Evolutionary conservation across 2,797 vertebrate species (phyloP), one percentile per base, ranked within the genome.

Genomic region (Myripristis jacobus): DNA sequence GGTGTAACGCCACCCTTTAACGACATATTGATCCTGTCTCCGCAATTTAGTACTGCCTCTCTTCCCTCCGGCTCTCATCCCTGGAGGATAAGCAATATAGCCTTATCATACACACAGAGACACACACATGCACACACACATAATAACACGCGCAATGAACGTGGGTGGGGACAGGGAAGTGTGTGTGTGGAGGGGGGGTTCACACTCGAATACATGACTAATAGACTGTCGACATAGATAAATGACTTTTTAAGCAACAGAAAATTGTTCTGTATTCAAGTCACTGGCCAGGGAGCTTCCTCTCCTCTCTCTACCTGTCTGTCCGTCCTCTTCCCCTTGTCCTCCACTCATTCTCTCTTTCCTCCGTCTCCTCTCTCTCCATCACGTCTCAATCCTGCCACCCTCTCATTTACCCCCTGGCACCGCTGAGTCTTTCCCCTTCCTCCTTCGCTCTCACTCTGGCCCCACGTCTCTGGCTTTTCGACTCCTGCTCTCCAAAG

Each of bases 181-280:
- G 38, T 38, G 63, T 53, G 71, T 62, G 53, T 46, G 63, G 56
- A 15, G 65, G 68, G 61, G 74, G 73, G 82, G 80, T 84, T 91
- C 86, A 91, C 91, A 92, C 83, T 89, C 69, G 52, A 91, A 86
- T 87, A 87, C 90, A 87, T 92, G 88, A 92, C 92, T 93, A 93
- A 94, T 93, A 92, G 92, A 88, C 91, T 93, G 92, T 92, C 88
- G 87, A 91, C 90, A 87, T 86, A 90, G 93, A 93, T 93, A 92
- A 92, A 94, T 92, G 54, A 90, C 92, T 91, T 91, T 94, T 93
- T 92, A 93, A 94, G 90, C 88, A 90, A 93, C 84, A 91, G 88
- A 92, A 94, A 92, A 94, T 93, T 90, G 91, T 89, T 88, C 87
- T 69, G 84, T 86, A 87, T 92, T 90, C 83, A 83, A 87, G 90